phyloP scores from a whole-genome alignment of 2,888 invertebrate genomes.

The Drosophila meridionalis region DNA sequence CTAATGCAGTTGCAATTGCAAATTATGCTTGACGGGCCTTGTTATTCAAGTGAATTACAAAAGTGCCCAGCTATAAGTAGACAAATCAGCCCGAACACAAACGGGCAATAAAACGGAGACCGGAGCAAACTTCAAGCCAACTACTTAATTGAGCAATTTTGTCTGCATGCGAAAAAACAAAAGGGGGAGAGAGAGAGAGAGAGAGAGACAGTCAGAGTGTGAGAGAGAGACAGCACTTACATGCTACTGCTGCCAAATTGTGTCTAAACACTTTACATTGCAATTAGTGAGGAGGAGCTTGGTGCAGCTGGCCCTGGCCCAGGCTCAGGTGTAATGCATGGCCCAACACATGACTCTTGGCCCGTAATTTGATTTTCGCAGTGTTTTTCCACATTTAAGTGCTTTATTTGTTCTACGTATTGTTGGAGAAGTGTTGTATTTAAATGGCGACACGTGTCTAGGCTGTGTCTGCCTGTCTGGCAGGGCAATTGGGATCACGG shows the following conservation, averaged over 20 bases:
- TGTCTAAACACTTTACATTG: conserved; percentile 72
- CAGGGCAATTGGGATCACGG: conserved; percentile 22
- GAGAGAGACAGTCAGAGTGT: background rate
- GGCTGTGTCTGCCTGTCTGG: conserved; percentile 3
- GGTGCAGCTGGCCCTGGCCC: background rate
- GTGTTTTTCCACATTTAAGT: conserved; percentile 39
- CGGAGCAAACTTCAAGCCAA: conserved; percentile 13
- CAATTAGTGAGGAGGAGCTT: conserved; percentile 52
- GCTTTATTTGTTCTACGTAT: conserved; percentile 49
- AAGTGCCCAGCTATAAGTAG: conserved; percentile 26
- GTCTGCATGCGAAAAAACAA: conserved; percentile 5
- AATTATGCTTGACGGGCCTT: conserved; percentile 22
- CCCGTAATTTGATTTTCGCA: conserved; percentile 32
- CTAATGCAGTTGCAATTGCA: conserved; percentile 8
- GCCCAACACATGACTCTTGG: conserved; percentile 30
- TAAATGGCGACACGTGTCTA: conserved; percentile 55
- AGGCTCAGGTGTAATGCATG: conserved; percentile 13
- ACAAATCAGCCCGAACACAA: conserved; percentile 28
- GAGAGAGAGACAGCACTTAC: conserved; percentile 15
- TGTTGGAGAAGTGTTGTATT: conserved; percentile 38
- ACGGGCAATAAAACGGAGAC: conserved; percentile 16
- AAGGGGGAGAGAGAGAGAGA: background rate
- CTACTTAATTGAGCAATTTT: conserved; percentile 64
- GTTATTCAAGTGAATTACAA: conserved; percentile 29
- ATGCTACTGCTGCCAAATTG: conserved; percentile 51